Base-by-base conservation (phyloP, 2,113 vertebrate genomes). In the Erythrolamprus reginae region DNA sequence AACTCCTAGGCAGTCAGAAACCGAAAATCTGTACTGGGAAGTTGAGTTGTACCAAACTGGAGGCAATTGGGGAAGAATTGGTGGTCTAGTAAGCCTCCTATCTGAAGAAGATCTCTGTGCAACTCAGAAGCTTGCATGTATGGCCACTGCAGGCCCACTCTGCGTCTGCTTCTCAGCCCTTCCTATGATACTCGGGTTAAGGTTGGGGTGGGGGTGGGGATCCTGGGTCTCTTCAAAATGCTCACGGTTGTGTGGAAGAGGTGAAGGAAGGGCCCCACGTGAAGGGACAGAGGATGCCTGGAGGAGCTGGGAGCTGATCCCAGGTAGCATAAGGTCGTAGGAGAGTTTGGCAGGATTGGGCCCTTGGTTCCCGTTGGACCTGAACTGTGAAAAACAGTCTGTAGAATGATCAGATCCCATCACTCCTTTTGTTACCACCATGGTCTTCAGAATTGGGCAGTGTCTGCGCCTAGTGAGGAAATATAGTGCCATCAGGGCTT, bases 201-300 rank as follows among this genome's bases (percentile, higher is more conserved):
- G 65, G 6, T 38, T 65, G 13, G n/a, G 51, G 53, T 6, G 17
- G 4, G 28, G 26, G 45, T 45, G 52, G 9, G 47, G 15, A 56
- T 51, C 21, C 10, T 65, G 38, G 21, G 12, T 33, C n/a, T 65
- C 28, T 70, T 70, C 61, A 13, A 15, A 65, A n/a, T 15, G 28
- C 61, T 65, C 61, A 65, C 1, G 45, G 5, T 70, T 38, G 65
- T 15, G 7, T 23, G 2, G 42, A 33, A 88, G 33, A 9, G 0
- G 1, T 2, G 23, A 55, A 19, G 82, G 24, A 82, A 1, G 0
- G n/a, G 10, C 24, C 33, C 82, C 15, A 2, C 1, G 1, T 26
- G 9, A 26, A 82, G 33, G 77, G 38, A 48, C 24, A 45, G 17
- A 21, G 51, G 88, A 4, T 0, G 5, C 2, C 1, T 47, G 28